Base-by-base conservation (phyloP, 2,797 vertebrate species). In the Bucorvus abyssinicus region DNA sequence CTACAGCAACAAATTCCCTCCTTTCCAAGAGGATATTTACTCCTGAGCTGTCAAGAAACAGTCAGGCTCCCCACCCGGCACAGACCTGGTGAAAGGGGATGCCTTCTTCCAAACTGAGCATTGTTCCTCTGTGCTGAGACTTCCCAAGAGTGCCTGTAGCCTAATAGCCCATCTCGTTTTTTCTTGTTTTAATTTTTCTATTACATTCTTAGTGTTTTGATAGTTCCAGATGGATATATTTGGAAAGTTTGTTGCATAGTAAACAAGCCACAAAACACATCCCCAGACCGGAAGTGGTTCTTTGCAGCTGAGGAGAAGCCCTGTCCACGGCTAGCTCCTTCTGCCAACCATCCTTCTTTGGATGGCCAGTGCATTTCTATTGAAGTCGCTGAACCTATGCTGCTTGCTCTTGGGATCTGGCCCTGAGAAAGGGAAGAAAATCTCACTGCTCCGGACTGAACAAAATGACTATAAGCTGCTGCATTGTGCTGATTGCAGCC, bases 171-270 rank as follows among this genome's bases (percentile, higher is more conserved):
- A n/a, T n/a, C n/a, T n/a, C n/a, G n/a, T n/a, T n/a, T n/a, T n/a
- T n/a, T 89, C 84, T 85, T 89, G 61, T n/a, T 91, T 94, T 87
- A 38, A 69, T 52, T 95, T 77, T 38, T 80, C 4, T 60, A 3
- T 47, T 40, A 16, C 14, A 30, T 87, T 55, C 61, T 74, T 71
- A 36, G 22, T 26, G 22, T 40, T 88, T 67, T 56, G 7, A 9
- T 63, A 52, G 14, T 56, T 94, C 73, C 36, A 80, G 52, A 64
- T 24, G 44, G 81, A 27, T 89, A 47, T 76, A 76, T 89, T 82
- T 74, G 2, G n/a, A 40, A 76, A 90, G 69, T 44, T 29, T 73
- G 10, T 73, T 79, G 70, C 55, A 6, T 32, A 85, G 71, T 44
- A 59, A 68, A 60, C 61, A 70, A 83, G 65, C 67, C 8, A 0